Evolutionary conservation across 2,113 vertebrate genomes (phyloP).

Genomic region (Butorides virescens): DNA sequence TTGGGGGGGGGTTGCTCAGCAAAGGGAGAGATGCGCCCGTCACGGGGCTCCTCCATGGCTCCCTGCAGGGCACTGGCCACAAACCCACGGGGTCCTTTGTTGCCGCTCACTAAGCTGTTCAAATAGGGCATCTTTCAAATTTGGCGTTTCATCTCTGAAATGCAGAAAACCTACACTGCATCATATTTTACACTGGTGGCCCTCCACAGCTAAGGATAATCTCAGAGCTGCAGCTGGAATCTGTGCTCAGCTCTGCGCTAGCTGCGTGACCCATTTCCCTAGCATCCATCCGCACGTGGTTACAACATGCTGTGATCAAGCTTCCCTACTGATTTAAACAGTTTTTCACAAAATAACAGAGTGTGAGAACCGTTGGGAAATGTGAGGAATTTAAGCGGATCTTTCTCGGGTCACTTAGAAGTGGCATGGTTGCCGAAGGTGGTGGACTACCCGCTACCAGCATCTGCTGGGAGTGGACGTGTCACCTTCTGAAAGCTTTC

Average conservation of each 20-base stretch:
- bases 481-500: neutral
- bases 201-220: neutral
- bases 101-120: neutral
- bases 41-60: rapidly evolving
- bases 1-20: neutral
- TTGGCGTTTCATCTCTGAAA: neutral
- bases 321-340: neutral
- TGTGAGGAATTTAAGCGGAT: neutral
- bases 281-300: rapidly evolving
- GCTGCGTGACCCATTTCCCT: neutral
- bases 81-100: neutral
- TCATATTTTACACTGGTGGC: neutral
- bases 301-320: neutral
- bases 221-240: neutral
- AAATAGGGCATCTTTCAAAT: neutral
- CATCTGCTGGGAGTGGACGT: neutral
- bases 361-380: neutral
- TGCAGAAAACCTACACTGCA: neutral
- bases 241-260: neutral
- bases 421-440: neutral
- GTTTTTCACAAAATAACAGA: neutral
- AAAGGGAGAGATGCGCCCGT: rapidly evolving
- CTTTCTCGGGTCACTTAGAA: neutral
- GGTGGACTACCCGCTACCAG: neutral
- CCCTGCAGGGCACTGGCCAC: rapidly evolving